phyloP scores from a whole-genome alignment of 2,113 vertebrate genomes.

The Carlito syrichta region DNA sequence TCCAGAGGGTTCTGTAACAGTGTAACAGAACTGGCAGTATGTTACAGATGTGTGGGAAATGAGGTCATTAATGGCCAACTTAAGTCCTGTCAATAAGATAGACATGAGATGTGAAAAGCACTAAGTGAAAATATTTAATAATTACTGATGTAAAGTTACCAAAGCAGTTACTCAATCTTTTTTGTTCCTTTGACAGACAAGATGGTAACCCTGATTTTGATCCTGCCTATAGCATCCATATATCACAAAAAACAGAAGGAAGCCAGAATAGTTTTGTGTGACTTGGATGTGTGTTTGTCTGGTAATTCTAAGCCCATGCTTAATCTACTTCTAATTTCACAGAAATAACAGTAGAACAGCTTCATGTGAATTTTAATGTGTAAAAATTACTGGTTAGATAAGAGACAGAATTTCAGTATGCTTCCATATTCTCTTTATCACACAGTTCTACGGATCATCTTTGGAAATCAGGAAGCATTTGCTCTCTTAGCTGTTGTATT shows the following conservation, averaged over 20 bases:
- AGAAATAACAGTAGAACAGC: background rate
- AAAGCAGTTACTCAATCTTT: background rate
- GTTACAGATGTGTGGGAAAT: background rate
- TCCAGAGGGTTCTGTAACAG: background rate
- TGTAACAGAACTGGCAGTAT: background rate
- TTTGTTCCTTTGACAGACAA: background rate
- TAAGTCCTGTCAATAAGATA: background rate
- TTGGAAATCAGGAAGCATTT: background rate
- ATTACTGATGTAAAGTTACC: background rate
- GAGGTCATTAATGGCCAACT: background rate
- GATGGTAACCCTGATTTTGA: background rate
- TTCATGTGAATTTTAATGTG: background rate
- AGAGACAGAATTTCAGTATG: background rate
- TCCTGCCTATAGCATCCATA: background rate
- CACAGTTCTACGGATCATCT: background rate
- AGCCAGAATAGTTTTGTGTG: background rate
- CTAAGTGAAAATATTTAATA: constrained; percentile 8
- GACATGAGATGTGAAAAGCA: background rate
- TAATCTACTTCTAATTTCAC: background rate
- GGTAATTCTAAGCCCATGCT: background rate
- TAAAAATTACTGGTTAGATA: background rate
- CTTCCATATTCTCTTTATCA: background rate
- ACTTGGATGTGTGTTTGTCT: background rate
- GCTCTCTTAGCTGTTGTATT: background rate
- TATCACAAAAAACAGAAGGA: background rate